phyloP scores from a whole-genome alignment of 2,113 vertebrate genomes.

The Deroptyus accipitrinus region DNA sequence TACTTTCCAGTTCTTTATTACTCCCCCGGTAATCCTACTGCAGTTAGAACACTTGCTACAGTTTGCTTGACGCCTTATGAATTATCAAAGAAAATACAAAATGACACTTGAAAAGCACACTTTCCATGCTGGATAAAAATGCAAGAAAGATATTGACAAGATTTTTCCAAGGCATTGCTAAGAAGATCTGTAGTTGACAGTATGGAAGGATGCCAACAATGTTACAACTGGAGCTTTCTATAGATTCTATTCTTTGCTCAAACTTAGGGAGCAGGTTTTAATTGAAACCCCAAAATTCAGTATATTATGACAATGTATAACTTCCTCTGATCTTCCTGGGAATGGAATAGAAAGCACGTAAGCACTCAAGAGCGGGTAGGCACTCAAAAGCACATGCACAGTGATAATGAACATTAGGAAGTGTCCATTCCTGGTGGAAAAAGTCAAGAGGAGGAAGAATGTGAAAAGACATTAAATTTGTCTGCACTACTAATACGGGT shows the following conservation, averaged over 20 bases:
- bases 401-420: not conserved
- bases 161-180: not conserved
- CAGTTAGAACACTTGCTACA: not conserved
- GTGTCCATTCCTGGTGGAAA: not conserved
- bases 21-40: not conserved
- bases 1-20: not conserved
- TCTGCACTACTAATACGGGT: too few species aligned
- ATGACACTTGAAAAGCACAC: not conserved
- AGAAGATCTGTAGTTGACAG: not conserved
- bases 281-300: not conserved
- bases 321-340: not conserved
- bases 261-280: not conserved
- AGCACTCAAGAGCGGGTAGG: not conserved
- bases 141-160: not conserved
- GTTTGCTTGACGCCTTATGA: not conserved
- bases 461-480: not conserved
- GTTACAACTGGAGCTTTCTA: not conserved
- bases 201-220: not conserved
- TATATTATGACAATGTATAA: not conserved
- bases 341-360: not conserved
- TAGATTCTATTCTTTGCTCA: not conserved
- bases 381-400: not conserved
- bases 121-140: not conserved
- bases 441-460: not conserved
- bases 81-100: not conserved